Conservation (phyloP, 2,797 vertebrate genomes). For the Gambusia yucatana region DNA sequence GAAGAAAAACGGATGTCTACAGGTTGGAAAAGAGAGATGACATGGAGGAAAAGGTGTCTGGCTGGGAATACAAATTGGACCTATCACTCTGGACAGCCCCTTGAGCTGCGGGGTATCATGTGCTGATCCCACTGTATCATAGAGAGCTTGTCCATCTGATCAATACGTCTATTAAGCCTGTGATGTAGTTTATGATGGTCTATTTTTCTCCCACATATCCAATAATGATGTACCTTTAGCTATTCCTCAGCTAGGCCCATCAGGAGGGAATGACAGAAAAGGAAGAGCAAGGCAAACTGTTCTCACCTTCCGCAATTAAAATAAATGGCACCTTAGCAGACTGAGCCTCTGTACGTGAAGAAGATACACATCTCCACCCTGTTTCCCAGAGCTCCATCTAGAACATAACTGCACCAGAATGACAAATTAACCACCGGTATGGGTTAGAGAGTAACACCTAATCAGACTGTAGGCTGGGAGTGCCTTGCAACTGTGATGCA, state of each 20-base stretch:
- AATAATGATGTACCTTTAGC: slow-evolving; percentile 38
- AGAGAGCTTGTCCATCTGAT: slow-evolving; percentile 53
- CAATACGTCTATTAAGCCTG: slow-evolving; percentile 74
- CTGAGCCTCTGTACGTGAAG: slow-evolving; percentile 16
- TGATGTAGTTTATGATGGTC: slow-evolving; percentile 64
- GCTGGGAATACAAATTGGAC: slow-evolving; percentile 64
- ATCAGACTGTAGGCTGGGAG: slow-evolving; percentile 41
- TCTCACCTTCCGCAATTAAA: slow-evolving; percentile 29
- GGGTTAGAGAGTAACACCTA: slow-evolving; percentile 49
- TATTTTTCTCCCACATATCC: slow-evolving; percentile 48
- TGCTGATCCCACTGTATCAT: slow-evolving; percentile 57
- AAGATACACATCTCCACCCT: slow-evolving; percentile 47
- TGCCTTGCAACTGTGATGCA: slow-evolving; percentile 36
- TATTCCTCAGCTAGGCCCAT: slow-evolving; percentile 1
- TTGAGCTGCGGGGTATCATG: slow-evolving; percentile 42
- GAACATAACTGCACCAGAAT: slow-evolving; percentile 24
- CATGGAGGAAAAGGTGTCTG: slow-evolving; percentile 32
- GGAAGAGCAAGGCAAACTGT: slow-evolving; percentile 21
- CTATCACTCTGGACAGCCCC: slow-evolving; percentile 51
- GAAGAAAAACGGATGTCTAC: slow-evolving; percentile 27
- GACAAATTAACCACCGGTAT: slow-evolving; percentile 62
- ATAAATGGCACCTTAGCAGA: slow-evolving; percentile 34
- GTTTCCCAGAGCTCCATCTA: slow-evolving; percentile 13
- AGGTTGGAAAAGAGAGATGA: slow-evolving; percentile 35
- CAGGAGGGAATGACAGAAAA: slow-evolving; percentile 15